A percentile compares a stretch with the other conserved stretches of the same genome.
Conservation (phyloP, 2,888 invertebrate genomes). For the Ashinkailepas kermadecensis region DNA sequence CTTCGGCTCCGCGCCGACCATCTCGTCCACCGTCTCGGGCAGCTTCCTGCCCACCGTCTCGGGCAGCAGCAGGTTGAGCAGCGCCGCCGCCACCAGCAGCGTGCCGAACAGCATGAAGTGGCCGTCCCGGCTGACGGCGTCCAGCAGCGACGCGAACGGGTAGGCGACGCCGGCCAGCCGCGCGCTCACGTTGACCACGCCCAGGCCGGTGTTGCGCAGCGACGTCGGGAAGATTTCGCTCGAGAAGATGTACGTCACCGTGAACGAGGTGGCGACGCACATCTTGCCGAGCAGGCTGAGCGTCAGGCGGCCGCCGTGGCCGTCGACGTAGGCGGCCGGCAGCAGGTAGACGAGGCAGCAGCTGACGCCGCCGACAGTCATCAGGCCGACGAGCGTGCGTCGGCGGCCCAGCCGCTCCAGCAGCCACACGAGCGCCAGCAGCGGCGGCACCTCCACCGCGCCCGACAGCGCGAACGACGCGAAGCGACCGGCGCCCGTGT, state of each 20-base stretch:
- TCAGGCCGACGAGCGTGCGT: too few species aligned
- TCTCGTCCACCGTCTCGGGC: slow-evolving; percentile 37
- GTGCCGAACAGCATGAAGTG: background rate
- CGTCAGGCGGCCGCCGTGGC: too few species aligned
- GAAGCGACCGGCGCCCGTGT: too few species aligned
- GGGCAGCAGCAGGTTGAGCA: slow-evolving; percentile 36
- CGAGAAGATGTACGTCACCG: slow-evolving; percentile 38
- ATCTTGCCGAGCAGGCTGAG: slow-evolving; percentile 39
- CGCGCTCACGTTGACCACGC: slow-evolving; percentile 38
- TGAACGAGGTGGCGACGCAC: slow-evolving; percentile 45
- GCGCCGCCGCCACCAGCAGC: slow-evolving; percentile 35
- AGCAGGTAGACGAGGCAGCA: too few species aligned
- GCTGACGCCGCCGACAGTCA: too few species aligned
- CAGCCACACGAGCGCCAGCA: too few species aligned
- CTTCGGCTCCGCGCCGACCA: slow-evolving; percentile 25
- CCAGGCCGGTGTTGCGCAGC: slow-evolving; percentile 42
- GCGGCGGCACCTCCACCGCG: too few species aligned
- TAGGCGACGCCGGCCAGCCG: slow-evolving; percentile 38
- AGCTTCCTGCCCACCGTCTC: slow-evolving; percentile 37
- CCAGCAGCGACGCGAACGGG: slow-evolving; percentile 36
- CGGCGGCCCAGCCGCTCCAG: too few species aligned
- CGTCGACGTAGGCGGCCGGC: too few species aligned
- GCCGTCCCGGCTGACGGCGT: slow-evolving; percentile 29
- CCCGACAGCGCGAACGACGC: too few species aligned
- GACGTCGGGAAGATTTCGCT: slow-evolving; percentile 48